These are phyloP conservation scores for Petrosia ficiformis DNA, from an alignment of 37 sponge, comb jelly and placozoan genomes.

Conservation along the genomic window DNA sequence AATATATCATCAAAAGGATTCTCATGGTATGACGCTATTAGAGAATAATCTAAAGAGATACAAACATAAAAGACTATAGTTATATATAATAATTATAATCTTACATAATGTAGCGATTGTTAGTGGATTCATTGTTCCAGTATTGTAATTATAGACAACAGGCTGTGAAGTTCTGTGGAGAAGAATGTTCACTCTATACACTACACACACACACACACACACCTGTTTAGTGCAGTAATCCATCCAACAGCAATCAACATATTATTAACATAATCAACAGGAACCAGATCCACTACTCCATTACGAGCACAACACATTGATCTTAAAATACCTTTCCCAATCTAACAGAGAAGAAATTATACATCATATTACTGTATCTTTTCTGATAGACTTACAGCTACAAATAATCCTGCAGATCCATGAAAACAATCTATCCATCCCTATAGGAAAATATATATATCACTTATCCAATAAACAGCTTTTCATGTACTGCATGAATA, in stretches of 20 bases:
- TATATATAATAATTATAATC: no score
- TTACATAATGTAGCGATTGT: no score
- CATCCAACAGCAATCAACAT: slow-evolving; percentile 65
- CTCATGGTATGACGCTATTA: slow-evolving; percentile 12
- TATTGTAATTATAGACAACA: slow-evolving; percentile 66
- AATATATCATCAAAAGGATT: slow-evolving; percentile 70
- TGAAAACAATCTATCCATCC: slow-evolving; percentile 84
- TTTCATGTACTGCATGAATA: no score
- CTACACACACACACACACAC: background rate
- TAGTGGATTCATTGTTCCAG: slow-evolving; percentile 48
- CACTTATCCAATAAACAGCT: no score
- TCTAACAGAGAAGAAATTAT: slow-evolving; percentile 47
- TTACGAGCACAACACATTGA: slow-evolving; percentile 31
- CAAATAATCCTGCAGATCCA: slow-evolving; percentile 72
- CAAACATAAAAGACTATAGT: no score
- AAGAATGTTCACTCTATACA: no score
- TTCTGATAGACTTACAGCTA: slow-evolving; percentile 69
- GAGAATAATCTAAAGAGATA: slow-evolving; percentile 26
- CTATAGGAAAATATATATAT: no score
- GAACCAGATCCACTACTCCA: slow-evolving; percentile 65
- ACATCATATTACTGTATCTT: no score
- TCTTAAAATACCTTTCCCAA: slow-evolving; percentile 71
- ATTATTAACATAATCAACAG: slow-evolving; percentile 72
- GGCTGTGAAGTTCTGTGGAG: slow-evolving; percentile 28
- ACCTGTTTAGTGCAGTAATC: slow-evolving; percentile 28